These are phyloP conservation scores for Masticophis lateralis DNA, from an alignment of 2,797 vertebrate genomes.

Conservation along the genomic window DNA sequence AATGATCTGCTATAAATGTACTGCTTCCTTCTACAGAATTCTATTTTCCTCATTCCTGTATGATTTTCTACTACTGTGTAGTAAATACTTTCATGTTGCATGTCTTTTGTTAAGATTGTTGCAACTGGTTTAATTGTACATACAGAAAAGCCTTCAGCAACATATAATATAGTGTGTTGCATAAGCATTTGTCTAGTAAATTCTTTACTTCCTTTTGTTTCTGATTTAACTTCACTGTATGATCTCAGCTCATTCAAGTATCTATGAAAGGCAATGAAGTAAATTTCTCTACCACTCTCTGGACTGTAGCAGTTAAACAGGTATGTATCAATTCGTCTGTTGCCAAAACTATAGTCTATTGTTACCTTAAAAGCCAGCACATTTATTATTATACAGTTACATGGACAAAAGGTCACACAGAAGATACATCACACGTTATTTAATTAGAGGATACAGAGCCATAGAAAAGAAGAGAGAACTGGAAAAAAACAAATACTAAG, in stretches of 20 bases:
- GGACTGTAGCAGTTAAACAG: not conserved
- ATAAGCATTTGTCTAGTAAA: not conserved
- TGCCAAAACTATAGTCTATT: not conserved
- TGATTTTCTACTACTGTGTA: not conserved
- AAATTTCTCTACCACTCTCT: conserved; percentile 64
- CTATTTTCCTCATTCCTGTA: not conserved
- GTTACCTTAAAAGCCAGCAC: not conserved
- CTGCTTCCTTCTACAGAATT: not conserved
- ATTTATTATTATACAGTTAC: not conserved
- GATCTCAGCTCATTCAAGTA: conserved; percentile 60
- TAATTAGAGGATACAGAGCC: not conserved
- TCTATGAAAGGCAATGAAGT: conserved; percentile 68
- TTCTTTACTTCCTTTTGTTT: not conserved
- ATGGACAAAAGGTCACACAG: not conserved
- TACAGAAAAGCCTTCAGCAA: not conserved
- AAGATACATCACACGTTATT: not conserved
- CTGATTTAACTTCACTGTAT: not conserved
- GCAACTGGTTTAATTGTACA: not conserved
- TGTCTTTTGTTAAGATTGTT: not conserved
- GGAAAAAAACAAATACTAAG: not conserved
- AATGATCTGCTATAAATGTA: not conserved
- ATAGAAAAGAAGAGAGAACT: not conserved
- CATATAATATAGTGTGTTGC: not conserved
- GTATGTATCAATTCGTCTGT: not conserved
- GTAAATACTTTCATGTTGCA: not conserved